phyloP scores from a whole-genome alignment of 1,140 invertebrate species.

The Drosophila lini region DNA sequence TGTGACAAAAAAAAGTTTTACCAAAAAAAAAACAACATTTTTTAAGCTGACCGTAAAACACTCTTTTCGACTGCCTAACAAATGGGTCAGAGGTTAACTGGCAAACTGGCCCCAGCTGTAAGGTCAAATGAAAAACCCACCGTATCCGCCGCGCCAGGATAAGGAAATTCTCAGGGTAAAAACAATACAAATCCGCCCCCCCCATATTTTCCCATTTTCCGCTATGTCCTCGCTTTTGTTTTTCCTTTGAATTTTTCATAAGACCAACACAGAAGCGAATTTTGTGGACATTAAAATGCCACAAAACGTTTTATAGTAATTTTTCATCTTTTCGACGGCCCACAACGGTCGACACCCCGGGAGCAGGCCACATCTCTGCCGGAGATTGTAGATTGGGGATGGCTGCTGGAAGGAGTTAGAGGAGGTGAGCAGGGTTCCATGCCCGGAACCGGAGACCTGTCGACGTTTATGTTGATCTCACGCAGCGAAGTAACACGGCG shows the following conservation, averaged over 20 bases:
- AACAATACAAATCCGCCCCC: constrained; percentile 12
- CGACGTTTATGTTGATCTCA: constrained; percentile 72
- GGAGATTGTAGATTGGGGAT: constrained; percentile 11
- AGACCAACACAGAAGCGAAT: constrained; percentile 50
- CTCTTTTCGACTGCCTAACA: constrained; percentile 8
- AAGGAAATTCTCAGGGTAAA: constrained; percentile 10
- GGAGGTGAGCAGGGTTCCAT: constrained; percentile 18
- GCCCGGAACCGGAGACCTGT: constrained; percentile 29
- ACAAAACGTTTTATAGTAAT: constrained; percentile 84
- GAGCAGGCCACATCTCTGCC: constrained; percentile 24
- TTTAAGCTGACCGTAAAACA: constrained; percentile 3
- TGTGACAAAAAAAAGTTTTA: constrained; percentile 8
- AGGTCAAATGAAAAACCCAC: neutral
- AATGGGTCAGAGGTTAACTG: constrained; percentile 23
- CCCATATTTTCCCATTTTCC: constrained; percentile 5
- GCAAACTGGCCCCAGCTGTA: constrained; percentile 1
- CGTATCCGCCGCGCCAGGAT: constrained; percentile 2
- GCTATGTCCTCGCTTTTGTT: constrained; percentile 52
- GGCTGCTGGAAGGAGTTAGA: constrained; percentile 1
- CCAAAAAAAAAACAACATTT: neutral
- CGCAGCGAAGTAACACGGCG: constrained; percentile 63
- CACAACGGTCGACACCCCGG: neutral
- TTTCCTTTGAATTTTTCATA: constrained; percentile 77
- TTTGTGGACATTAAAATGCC: constrained; percentile 82
- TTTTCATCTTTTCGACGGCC: constrained; percentile 77